These are phyloP conservation scores for Odontothrips loti DNA, from an alignment of 2,888 invertebrate genomes.

Conservation along the genomic window DNA sequence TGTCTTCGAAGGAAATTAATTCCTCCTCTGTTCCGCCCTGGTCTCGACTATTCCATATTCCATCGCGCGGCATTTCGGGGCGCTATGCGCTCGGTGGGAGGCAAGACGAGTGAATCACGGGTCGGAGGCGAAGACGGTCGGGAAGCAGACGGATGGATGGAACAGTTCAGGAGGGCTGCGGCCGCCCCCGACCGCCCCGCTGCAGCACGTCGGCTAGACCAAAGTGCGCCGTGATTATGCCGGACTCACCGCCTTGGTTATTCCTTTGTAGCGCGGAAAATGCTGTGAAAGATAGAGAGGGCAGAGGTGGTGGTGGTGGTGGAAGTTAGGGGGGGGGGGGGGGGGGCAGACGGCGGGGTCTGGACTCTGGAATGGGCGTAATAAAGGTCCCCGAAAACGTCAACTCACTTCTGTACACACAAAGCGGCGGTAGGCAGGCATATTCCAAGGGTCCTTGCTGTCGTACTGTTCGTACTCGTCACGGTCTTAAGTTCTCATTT, in stretches of 20 bases:
- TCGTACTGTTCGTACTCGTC: not conserved
- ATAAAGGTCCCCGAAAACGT: not conserved
- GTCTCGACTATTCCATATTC: constrained; percentile 13
- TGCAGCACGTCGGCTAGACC: not conserved
- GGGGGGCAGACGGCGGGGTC: not conserved
- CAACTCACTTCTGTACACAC: not conserved
- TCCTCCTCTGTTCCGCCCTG: constrained; percentile 5
- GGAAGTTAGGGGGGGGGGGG: too few species aligned
- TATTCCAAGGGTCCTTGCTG: not conserved
- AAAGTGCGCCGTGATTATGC: too few species aligned
- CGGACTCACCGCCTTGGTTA: too few species aligned
- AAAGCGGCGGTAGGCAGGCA: not conserved
- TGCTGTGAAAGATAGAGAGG: too few species aligned
- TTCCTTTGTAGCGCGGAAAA: too few species aligned
- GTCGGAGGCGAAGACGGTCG: too few species aligned
- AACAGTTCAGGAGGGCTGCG: too few species aligned
- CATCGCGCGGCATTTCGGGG: constrained; percentile 5
- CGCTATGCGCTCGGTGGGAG: too few species aligned
- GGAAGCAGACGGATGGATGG: too few species aligned
- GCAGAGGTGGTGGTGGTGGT: too few species aligned
- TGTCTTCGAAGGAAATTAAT: constrained; percentile 23
- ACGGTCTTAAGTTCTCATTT: not conserved
- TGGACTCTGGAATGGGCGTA: not conserved
- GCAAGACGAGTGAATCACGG: not conserved
- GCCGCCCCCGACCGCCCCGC: too few species aligned